A percentile compares a stretch with the other conserved stretches of the same genome.
Evolutionary conservation across 2,888 invertebrate species (phyloP).

Genomic region (Drosophila seclusa): DNA sequence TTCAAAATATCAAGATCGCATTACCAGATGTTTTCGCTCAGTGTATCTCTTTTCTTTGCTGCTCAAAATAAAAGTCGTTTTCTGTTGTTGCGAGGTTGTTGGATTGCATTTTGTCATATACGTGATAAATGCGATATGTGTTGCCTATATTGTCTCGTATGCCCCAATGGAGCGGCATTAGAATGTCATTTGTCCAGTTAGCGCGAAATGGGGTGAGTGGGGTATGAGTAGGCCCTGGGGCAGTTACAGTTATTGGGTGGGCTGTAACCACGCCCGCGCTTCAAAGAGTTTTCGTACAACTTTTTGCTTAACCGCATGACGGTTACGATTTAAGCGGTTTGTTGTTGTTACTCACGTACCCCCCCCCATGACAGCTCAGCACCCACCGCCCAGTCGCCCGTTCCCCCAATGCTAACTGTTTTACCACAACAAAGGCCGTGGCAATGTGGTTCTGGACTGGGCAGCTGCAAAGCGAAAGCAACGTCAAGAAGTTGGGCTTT

Average conservation of each 20-base stretch:
- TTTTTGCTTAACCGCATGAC: slow-evolving; percentile 40
- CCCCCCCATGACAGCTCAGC: neutral
- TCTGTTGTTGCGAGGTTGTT: slow-evolving; percentile 14
- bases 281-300: slow-evolving; percentile 26
- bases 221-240: neutral
- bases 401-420: slow-evolving; percentile 51
- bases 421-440: slow-evolving; percentile 72
- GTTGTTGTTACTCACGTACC: slow-evolving; percentile 5
- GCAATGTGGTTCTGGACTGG: slow-evolving; percentile 23
- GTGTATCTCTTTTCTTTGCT: neutral
- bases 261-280: slow-evolving; percentile 37
- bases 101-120: slow-evolving; percentile 72
- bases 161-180: slow-evolving; percentile 63
- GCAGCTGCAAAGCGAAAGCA: slow-evolving; percentile 61
- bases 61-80: neutral
- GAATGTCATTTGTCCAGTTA: slow-evolving; percentile 64
- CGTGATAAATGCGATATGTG: slow-evolving; percentile 73
- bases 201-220: neutral
- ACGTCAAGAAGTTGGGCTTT: slow-evolving; percentile 63
- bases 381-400: neutral
- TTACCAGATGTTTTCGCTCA: neutral
- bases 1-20: neutral
- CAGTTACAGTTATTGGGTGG: slow-evolving; percentile 12
- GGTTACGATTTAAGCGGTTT: slow-evolving; percentile 61
- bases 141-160: slow-evolving; percentile 21